Conservation (phyloP, 1,140 invertebrate species). For the Bombus pyrosoma region DNA sequence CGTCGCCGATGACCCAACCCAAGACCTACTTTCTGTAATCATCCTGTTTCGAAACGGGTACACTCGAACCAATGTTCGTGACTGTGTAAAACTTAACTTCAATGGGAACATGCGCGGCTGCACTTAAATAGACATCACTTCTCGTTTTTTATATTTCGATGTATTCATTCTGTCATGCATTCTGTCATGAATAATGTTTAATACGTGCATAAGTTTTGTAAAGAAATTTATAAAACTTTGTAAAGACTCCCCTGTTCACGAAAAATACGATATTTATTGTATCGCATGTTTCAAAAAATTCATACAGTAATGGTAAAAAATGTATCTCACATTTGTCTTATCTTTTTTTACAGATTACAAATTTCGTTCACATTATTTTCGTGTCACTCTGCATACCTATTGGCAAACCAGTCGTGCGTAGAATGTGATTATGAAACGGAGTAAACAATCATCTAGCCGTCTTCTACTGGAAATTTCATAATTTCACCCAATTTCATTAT, state of each 20-base stretch:
- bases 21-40: slow-evolving; percentile 35
- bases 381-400: not conserved
- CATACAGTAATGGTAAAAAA: not conserved
- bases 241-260: not conserved
- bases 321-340: not conserved
- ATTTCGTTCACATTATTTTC: not conserved
- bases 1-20: slow-evolving; percentile 16
- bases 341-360: not conserved
- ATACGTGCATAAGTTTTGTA: not conserved
- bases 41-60: slow-evolving; percentile 14
- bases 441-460: not conserved
- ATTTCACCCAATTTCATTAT: slow-evolving; percentile 1
- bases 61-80: slow-evolving; percentile 4
- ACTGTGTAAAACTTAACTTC: slow-evolving; percentile 14
- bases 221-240: not conserved
- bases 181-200: not conserved
- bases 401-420: not conserved
- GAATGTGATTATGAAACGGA: not conserved
- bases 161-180: not conserved
- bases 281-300: not conserved
- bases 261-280: not conserved
- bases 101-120: not conserved
- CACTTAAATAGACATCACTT: not conserved
- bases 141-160: not conserved
- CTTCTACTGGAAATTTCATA: not conserved